Base-by-base conservation (phyloP, 2,888 invertebrate genomes). In the Tiliacea aurago region DNA sequence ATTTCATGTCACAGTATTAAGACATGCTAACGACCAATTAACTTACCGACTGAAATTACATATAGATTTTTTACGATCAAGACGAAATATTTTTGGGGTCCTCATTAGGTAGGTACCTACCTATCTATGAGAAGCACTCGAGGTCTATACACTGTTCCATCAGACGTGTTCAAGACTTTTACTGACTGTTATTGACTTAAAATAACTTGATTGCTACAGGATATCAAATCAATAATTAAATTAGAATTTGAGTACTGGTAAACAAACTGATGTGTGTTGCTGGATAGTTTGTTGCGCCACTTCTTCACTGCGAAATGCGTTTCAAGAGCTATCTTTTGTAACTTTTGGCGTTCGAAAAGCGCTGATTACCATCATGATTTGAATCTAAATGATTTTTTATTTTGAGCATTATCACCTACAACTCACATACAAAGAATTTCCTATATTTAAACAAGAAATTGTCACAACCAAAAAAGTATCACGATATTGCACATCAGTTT, bases 81-180 rank as follows among this genome's bases (percentile, higher is more conserved):
- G n/a, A 49, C 23, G 58, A 79, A 47, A 61, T 71, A 70, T 70
- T 80, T 76, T 84, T 78, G 53, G 11, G 11, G 23, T 9, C 15
- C 10, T 61, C 23, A 41, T 64, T 47, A 56, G 11, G 11, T 33
- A 33, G 33, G 33, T n/a, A n/a, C n/a, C n/a, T 33, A 33, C 33
- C 3, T 63, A 62, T 33, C 20, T 11, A 20, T 37, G 9, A 20
- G 13, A 47, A 33, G 41, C 68, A 66, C 63, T 64, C 41, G 62
- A 41, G 33, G 9, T 67, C 20, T 37, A 33, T 13, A n/a, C 23
- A 56, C 37, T 63, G 49, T 62, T 64, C 51, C 33, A 13, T 33
- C 11, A 51, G 62, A 84, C 69, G 43, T 63, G 71, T 47, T 58
- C 23, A 2, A n/a, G 45, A 56, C 47, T 33, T 33, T 33, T 33